phyloP scores from a whole-genome alignment of 1,140 invertebrate species.

The Ctenoplectra terminalis region DNA sequence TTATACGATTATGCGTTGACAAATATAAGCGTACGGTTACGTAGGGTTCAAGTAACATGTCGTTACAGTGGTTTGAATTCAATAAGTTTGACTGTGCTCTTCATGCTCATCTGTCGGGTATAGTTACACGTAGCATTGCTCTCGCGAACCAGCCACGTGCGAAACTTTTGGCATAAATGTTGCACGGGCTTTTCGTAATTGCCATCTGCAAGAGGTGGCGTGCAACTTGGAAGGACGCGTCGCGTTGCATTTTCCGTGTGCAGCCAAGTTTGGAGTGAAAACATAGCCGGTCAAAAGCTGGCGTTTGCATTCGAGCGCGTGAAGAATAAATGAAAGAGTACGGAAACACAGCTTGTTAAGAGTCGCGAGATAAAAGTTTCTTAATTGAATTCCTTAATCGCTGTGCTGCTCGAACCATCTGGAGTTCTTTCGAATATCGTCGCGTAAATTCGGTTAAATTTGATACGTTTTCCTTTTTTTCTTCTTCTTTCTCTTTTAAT shows the following conservation, averaged over 20 bases:
- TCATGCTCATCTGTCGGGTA: not conserved
- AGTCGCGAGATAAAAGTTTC: not conserved
- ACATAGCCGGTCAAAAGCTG: not conserved
- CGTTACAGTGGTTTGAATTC: too few relatives aligned
- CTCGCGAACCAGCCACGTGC: conserved; percentile 4
- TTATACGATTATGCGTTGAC: too few relatives aligned
- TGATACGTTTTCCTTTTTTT: too few relatives aligned
- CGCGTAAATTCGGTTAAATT: too few relatives aligned
- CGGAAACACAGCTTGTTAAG: not conserved
- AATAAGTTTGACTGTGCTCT: conserved; percentile 3
- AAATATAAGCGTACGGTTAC: too few relatives aligned
- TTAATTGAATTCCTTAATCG: conserved; percentile 18
- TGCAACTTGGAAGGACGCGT: conserved; percentile 36
- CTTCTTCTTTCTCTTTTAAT: too few relatives aligned
- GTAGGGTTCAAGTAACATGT: too few relatives aligned
- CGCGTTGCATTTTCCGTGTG: conserved; percentile 26
- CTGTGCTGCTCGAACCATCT: too few relatives aligned
- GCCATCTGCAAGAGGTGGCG: conserved; percentile 13
- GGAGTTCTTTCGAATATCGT: too few relatives aligned
- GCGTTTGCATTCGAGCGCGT: not conserved
- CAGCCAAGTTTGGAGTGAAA: conserved; percentile 1
- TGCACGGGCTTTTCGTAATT: conserved; percentile 44
- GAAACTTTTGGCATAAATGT: conserved; percentile 52
- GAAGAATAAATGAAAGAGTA: too few relatives aligned
- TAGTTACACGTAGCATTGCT: conserved; percentile 13